These are phyloP conservation scores for Diabrotica virgifera DNA, from an alignment of 1,140 invertebrate species.

Conservation along the genomic window DNA sequence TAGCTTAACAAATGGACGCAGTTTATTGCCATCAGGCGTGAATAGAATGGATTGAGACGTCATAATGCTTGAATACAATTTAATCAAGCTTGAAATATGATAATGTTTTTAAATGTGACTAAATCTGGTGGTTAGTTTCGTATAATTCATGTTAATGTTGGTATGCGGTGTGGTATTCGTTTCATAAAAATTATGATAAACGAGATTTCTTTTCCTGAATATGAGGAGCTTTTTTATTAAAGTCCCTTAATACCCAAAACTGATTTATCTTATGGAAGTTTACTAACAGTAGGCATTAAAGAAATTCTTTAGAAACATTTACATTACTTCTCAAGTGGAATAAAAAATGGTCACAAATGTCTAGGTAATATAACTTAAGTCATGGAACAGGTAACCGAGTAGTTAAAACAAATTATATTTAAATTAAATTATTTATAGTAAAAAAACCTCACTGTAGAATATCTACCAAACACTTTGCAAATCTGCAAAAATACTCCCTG, in stretches of 20 bases:
- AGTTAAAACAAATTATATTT: too few relatives aligned
- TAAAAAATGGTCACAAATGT: not conserved
- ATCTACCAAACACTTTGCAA: too few relatives aligned
- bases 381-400: not conserved
- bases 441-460: too few relatives aligned
- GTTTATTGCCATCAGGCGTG: constrained; percentile 19
- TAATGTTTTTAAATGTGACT: constrained; percentile 32
- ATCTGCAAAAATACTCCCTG: too few relatives aligned
- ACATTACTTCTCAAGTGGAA: not conserved
- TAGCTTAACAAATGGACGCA: constrained; percentile 27
- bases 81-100: constrained; percentile 31
- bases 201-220: not conserved
- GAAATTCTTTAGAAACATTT: not conserved
- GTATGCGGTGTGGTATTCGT: not conserved
- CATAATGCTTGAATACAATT: constrained; percentile 20
- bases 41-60: constrained; percentile 28
- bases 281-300: not conserved
- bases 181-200: not conserved
- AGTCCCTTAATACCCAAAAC: not conserved
- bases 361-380: not conserved
- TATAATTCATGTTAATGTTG: constrained; percentile 7
- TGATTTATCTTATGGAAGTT: not conserved
- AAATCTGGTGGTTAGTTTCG: constrained; percentile 14
- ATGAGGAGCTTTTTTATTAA: too few relatives aligned
- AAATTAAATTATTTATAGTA: too few relatives aligned